phyloP scores from a whole-genome alignment of 2,797 vertebrate species.

The Morus bassanus region DNA sequence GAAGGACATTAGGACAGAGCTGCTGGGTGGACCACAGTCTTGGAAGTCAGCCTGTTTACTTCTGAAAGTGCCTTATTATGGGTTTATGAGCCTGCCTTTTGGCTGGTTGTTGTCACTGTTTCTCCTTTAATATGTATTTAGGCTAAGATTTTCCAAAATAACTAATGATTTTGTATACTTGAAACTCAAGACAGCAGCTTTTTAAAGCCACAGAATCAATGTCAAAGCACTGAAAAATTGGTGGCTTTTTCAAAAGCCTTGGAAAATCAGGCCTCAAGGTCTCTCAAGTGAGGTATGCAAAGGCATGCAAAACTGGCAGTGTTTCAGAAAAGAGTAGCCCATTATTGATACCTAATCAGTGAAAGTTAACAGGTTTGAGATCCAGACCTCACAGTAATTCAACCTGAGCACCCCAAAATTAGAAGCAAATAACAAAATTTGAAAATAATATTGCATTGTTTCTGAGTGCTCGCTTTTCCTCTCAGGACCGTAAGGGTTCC shows the following conservation, averaged over 20 bases:
- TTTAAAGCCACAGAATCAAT: constrained; percentile 47
- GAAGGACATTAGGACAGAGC: neutral
- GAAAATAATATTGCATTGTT: neutral
- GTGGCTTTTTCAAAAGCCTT: neutral
- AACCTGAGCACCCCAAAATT: neutral
- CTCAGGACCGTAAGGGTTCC: neutral
- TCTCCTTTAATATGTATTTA: neutral
- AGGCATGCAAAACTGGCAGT: neutral
- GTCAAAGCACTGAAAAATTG: neutral
- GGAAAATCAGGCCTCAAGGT: constrained; percentile 5
- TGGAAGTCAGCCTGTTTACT: constrained; percentile 1
- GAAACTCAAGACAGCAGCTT: neutral
- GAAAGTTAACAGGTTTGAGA: neutral
- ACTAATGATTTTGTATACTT: neutral
- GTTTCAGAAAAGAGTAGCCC: neutral
- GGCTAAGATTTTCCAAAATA: constrained; percentile 15
- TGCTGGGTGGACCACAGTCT: neutral
- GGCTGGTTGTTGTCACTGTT: neutral
- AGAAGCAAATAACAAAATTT: neutral
- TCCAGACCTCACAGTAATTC: neutral
- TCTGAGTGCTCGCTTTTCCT: neutral
- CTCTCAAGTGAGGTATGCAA: neutral
- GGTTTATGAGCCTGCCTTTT: neutral
- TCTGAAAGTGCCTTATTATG: neutral
- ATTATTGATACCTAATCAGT: neutral